Conservation (phyloP, 1,140 invertebrate genomes). For the Wiebesia pumilae region DNA sequence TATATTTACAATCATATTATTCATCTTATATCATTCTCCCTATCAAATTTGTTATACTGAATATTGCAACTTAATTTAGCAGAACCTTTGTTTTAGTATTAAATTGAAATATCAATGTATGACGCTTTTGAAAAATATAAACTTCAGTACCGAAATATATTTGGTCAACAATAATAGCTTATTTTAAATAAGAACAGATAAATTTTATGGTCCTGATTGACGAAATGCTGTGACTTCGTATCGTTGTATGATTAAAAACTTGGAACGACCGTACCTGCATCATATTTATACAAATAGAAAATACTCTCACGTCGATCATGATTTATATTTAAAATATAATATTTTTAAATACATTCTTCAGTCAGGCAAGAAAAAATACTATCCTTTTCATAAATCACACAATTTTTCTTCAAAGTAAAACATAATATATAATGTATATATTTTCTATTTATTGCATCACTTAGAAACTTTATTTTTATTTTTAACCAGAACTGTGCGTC, state of each 20-base stretch:
- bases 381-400: not conserved
- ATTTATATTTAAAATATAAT: not conserved
- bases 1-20: not conserved
- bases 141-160: not conserved
- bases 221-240: not conserved
- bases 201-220: not conserved
- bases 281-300: not conserved
- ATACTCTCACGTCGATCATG: not conserved
- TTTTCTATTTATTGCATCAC: too few species aligned
- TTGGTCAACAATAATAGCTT: not conserved
- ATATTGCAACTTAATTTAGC: not conserved
- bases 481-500: constrained; percentile 3
- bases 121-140: not conserved
- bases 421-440: too few species aligned
- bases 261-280: not conserved
- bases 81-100: not conserved
- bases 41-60: too few species aligned
- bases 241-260: not conserved
- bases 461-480: too few species aligned
- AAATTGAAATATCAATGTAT: not conserved
- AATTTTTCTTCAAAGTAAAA: not conserved
- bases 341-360: not conserved
- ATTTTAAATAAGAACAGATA: not conserved
- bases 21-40: not conserved
- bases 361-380: not conserved